Conservation (phyloP, 2,113 vertebrate genomes). For the Rafetus swinhoei region DNA sequence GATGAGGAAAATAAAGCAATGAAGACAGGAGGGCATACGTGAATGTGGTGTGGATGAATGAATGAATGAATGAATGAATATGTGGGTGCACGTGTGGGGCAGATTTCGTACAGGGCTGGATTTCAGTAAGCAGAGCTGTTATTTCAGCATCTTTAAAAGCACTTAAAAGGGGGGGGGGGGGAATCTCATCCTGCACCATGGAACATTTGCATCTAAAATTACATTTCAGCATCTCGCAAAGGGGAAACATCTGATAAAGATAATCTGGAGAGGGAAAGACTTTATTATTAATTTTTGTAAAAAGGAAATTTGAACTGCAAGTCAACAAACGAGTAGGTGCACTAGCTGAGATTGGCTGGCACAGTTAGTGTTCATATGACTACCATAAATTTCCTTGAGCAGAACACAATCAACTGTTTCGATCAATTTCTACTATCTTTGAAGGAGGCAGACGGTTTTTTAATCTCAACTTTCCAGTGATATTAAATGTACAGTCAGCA, state of each 20-base stretch:
- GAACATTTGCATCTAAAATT: slow-evolving; percentile 42
- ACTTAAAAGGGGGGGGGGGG: neutral
- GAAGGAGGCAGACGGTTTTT: slow-evolving; percentile 39
- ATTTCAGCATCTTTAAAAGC: slow-evolving; percentile 8
- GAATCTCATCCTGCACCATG: slow-evolving; percentile 36
- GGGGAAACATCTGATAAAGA: slow-evolving; percentile 46
- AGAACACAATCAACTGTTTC: slow-evolving; percentile 49
- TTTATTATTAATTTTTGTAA: slow-evolving; percentile 57
- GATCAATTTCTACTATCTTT: slow-evolving; percentile 54
- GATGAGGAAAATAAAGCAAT: neutral
- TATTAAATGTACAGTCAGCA: slow-evolving; percentile 35
- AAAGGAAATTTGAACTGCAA: slow-evolving; percentile 62
- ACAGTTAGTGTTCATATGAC: slow-evolving; percentile 52
- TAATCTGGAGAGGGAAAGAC: slow-evolving; percentile 12
- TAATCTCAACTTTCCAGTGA: slow-evolving; percentile 25
- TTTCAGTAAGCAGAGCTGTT: neutral
- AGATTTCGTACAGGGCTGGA: neutral
- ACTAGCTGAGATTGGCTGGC: slow-evolving; percentile 55
- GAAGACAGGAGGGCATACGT: neutral
- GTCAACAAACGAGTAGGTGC: slow-evolving; percentile 56
- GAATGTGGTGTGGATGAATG: neutral
- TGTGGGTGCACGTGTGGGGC: accelerated
- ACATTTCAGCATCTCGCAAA: slow-evolving; percentile 50
- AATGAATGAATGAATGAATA: neutral
- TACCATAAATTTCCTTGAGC: slow-evolving; percentile 33